phyloP scores from a whole-genome alignment of 2,113 vertebrate genomes.

The Balaeniceps rex region DNA sequence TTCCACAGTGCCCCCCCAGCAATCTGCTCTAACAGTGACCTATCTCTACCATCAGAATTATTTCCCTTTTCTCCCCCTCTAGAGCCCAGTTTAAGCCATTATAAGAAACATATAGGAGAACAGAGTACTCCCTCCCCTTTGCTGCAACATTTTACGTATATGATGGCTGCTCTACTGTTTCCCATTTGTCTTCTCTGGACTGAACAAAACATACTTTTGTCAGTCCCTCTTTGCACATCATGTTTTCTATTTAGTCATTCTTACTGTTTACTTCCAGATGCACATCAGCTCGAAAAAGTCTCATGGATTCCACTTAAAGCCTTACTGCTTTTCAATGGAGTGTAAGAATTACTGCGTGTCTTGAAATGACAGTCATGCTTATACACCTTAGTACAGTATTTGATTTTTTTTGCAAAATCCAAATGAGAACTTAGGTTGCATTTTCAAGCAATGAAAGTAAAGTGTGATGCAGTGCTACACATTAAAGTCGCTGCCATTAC shows the following conservation, averaged over 20 bases:
- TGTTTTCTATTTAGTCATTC: not conserved
- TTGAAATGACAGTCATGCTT: not conserved
- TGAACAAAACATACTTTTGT: not conserved
- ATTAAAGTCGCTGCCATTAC: not conserved
- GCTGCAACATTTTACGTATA: not conserved
- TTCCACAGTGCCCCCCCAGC: not conserved
- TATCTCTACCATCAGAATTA: not conserved
- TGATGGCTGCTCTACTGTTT: not conserved
- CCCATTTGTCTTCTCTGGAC: not conserved
- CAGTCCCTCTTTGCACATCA: not conserved
- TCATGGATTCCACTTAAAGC: not conserved
- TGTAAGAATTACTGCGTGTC: not conserved
- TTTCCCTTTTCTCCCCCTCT: not conserved
- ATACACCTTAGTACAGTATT: not conserved
- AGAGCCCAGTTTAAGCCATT: not conserved
- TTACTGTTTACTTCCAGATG: not conserved
- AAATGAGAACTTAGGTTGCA: not conserved
- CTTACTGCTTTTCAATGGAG: not conserved
- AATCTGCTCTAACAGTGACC: not conserved
- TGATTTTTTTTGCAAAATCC: not conserved
- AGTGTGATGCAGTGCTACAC: not conserved
- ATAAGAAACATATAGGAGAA: not conserved
- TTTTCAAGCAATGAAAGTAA: not conserved
- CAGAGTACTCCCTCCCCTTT: not conserved
- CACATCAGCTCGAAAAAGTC: not conserved